A percentile compares a stretch with the other conserved stretches of the same genome.
Conservation (phyloP, 2,797 vertebrate genomes). For the Gallinago solitaria region DNA sequence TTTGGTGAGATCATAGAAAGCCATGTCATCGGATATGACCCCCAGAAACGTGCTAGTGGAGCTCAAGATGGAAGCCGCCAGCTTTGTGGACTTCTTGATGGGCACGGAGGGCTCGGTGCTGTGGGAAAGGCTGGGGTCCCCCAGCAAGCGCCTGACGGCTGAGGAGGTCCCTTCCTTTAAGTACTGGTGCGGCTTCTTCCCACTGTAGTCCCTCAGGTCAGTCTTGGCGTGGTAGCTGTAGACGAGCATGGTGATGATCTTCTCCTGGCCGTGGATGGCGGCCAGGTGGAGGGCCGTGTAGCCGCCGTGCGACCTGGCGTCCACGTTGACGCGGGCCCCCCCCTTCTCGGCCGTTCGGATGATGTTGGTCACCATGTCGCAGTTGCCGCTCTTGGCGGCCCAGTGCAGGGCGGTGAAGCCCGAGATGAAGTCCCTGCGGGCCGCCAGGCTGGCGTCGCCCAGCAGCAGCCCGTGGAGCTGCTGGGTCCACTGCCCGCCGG, state of each 20-base stretch:
- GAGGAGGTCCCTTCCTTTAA: constrained; percentile 75
- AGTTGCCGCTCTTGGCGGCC: constrained; percentile 90
- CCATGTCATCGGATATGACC: constrained; percentile 79
- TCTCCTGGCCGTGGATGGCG: constrained; percentile 84
- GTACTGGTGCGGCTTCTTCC: constrained; percentile 89
- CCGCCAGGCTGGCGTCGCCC: constrained; percentile 81
- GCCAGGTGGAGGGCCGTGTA: constrained; percentile 95
- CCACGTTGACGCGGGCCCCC: constrained; percentile 79
- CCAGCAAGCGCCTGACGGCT: constrained; percentile 80
- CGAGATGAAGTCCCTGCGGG: constrained; percentile 90
- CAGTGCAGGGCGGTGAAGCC: constrained; percentile 95
- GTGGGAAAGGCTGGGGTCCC: constrained; percentile 68
- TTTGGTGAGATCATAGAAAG: constrained; percentile 82
- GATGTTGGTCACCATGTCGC: constrained; percentile 83
- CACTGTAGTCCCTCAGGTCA: constrained; percentile 87
- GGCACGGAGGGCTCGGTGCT: neutral
- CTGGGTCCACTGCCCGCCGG: constrained; percentile 86
- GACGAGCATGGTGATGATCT: constrained; percentile 81
- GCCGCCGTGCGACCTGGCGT: constrained; percentile 83
- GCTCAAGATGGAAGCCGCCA: constrained; percentile 77
- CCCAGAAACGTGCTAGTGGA: constrained; percentile 81
- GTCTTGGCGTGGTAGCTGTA: constrained; percentile 78
- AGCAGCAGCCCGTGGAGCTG: constrained; percentile 88
- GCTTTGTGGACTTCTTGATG: constrained; percentile 67
- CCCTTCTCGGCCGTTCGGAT: constrained; percentile 76